These are phyloP conservation scores for Parochlus steinenii DNA, from an alignment of 2,888 invertebrate species.

Conservation along the genomic window DNA sequence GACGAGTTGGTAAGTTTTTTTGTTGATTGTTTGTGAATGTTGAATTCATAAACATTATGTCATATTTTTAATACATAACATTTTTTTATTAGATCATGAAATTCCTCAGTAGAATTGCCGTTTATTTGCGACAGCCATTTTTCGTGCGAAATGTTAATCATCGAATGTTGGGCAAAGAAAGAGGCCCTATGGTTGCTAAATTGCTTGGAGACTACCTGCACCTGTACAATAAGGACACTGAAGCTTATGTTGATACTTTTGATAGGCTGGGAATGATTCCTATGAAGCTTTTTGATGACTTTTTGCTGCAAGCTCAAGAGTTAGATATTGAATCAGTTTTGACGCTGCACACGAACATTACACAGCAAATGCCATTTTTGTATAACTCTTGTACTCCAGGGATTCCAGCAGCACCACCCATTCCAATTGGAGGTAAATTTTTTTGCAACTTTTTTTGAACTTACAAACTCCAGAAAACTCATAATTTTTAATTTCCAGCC, in stretches of 20 bases:
- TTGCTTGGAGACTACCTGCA: constrained; percentile 71
- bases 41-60: not conserved
- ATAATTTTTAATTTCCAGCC: too few relatives aligned
- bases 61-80: constrained; percentile 17
- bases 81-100: constrained; percentile 56
- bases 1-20: too few relatives aligned
- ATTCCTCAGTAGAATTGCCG: constrained; percentile 57
- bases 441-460: too few relatives aligned
- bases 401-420: constrained; percentile 26
- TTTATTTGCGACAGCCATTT: constrained; percentile 52
- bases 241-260: constrained; percentile 53
- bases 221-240: constrained; percentile 68
- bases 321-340: constrained; percentile 26
- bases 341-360: constrained; percentile 27
- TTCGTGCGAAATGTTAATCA: constrained; percentile 38
- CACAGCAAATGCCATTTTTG: constrained; percentile 27
- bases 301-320: constrained; percentile 37
- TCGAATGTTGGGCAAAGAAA: constrained; percentile 61
- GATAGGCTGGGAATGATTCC: constrained; percentile 40
- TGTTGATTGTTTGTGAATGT: too few relatives aligned
- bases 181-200: constrained; percentile 69
- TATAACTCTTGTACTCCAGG: constrained; percentile 26
- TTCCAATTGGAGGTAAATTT: constrained; percentile 29
- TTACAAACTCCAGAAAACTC: too few relatives aligned
- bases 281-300: constrained; percentile 39